These are phyloP conservation scores for Xanthorhoe designata DNA, from an alignment of 2,888 invertebrate genomes.

Conservation along the genomic window DNA sequence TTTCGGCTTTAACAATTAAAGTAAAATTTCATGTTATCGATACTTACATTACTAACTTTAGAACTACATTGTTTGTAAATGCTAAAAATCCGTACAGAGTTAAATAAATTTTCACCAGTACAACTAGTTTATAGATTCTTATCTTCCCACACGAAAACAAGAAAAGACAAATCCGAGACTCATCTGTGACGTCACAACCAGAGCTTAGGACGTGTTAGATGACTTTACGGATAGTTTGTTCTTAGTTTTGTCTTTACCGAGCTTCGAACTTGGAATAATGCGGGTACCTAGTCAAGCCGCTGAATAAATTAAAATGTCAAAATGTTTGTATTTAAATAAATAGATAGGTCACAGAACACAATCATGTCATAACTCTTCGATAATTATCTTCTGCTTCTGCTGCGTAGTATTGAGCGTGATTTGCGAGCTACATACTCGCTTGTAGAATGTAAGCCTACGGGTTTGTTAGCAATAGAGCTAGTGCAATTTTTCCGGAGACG, in stretches of 20 bases:
- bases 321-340: no score
- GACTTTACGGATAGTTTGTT: conserved; percentile 52
- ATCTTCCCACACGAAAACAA: conserved; percentile 28
- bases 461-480: conserved; percentile 4
- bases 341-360: no score
- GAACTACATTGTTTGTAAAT: no score
- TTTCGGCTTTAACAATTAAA: no score
- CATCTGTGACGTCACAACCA: conserved; percentile 39
- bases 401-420: background rate
- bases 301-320: conserved; percentile 17
- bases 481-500: conserved; percentile 18
- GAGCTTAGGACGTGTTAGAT: conserved; percentile 49
- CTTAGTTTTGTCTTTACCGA: conserved; percentile 44
- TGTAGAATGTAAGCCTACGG: conserved; percentile 6
- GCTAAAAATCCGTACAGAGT: background rate
- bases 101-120: conserved; percentile 13
- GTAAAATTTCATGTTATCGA: no score
- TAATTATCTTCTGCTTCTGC: background rate
- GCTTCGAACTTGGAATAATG: conserved; percentile 33
- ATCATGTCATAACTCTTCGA: background rate
- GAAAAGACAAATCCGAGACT: conserved; percentile 29
- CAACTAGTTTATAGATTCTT: conserved; percentile 26
- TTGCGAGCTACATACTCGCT: conserved; percentile 2
- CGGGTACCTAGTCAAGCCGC: conserved; percentile 24
- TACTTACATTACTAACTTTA: no score